A percentile compares a stretch with the other conserved stretches of the same genome.
Conservation (phyloP, 2,888 invertebrate genomes). For the Meghimatium bilineatum region DNA sequence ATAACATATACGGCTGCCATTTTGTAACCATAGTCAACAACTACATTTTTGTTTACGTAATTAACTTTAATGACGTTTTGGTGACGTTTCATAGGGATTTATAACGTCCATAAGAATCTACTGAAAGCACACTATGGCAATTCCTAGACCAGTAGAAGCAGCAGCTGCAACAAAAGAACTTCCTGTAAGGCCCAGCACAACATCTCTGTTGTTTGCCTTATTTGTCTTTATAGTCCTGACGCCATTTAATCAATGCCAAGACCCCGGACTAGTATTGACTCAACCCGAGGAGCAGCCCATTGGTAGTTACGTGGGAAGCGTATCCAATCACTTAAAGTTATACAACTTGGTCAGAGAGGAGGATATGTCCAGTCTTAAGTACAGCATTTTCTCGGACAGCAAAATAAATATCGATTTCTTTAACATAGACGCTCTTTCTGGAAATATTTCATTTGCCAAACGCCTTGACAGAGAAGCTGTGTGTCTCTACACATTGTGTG, state of each 20-base stretch:
- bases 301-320: conserved; percentile 46
- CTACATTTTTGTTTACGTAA: no score
- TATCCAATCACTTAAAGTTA: conserved; percentile 30
- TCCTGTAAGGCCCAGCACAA: not conserved
- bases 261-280: conserved; percentile 1
- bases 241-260: not conserved
- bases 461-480: conserved; percentile 45
- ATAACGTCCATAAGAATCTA: no score
- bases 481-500: conserved; percentile 37
- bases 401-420: conserved; percentile 38
- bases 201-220: no score
- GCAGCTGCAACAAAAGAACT: not conserved
- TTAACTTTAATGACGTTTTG: no score
- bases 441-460: conserved; percentile 35
- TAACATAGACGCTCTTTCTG: conserved; percentile 30
- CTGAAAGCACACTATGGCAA: not conserved
- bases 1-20: no score
- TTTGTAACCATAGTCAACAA: no score
- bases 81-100: no score
- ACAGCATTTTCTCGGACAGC: conserved; percentile 34
- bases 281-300: conserved; percentile 13
- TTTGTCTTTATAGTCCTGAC: not conserved
- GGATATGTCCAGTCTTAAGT: conserved; percentile 38
- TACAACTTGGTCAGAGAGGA: conserved; percentile 32
- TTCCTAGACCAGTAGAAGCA: not conserved